These are phyloP conservation scores for Drosophila histrio DNA, from an alignment of 2,888 invertebrate genomes.

Conservation along the genomic window DNA sequence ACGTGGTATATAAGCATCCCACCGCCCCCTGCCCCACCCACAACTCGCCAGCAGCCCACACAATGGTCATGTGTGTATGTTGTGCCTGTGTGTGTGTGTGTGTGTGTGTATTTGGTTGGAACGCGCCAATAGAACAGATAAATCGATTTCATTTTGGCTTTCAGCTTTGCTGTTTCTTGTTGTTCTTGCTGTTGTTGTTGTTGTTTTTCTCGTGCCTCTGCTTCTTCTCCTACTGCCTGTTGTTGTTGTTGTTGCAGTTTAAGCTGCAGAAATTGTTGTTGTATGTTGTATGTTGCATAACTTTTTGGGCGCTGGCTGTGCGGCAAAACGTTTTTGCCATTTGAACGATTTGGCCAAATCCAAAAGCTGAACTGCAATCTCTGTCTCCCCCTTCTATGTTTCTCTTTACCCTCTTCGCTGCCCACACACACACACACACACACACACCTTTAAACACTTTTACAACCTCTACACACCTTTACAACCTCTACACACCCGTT, in stretches of 20 bases:
- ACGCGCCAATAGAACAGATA: conserved; percentile 72
- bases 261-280: conserved; percentile 36
- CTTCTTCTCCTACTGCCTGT: background rate
- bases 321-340: conserved; percentile 37
- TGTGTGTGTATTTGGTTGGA: conserved; percentile 25
- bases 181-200: background rate
- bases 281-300: conserved; percentile 40
- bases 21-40: background rate
- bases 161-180: conserved; percentile 23
- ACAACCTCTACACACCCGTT: background rate
- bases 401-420: fast-evolving
- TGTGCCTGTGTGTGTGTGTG: conserved; percentile 12
- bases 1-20: conserved; percentile 36
- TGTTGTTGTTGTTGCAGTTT: conserved; percentile 39
- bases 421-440: background rate
- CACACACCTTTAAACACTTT: background rate
- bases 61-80: conserved; percentile 45
- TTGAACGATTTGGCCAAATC: conserved; percentile 29
- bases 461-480: background rate
- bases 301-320: conserved; percentile 11
- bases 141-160: conserved; percentile 68
- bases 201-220: background rate
- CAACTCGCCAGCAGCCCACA: conserved; percentile 21
- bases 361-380: background rate
- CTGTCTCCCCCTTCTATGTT: background rate